Evolutionary conservation across 2,888 invertebrate genomes (phyloP).

Genomic region (Drosophila meridiana): DNA sequence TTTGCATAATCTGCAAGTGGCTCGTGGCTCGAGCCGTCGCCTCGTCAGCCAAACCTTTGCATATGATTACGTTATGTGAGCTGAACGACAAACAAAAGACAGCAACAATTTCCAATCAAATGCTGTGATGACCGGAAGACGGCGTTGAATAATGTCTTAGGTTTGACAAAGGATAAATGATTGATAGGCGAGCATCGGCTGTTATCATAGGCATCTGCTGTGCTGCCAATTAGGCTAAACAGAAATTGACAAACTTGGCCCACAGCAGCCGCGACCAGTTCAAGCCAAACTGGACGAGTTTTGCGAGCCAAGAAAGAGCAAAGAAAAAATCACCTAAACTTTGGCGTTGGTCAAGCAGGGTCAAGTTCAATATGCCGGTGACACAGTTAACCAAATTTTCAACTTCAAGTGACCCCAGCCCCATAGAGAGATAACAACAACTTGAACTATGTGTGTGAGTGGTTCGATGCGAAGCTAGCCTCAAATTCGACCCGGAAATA

Average conservation of each 20-base stretch:
- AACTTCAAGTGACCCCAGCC: constrained; percentile 72
- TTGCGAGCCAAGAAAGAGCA: not conserved
- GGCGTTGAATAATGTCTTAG: constrained; percentile 54
- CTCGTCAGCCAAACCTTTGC: constrained; percentile 47
- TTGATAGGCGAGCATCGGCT: constrained; percentile 8
- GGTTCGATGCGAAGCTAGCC: constrained; percentile 25
- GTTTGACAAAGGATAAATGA: constrained; percentile 14
- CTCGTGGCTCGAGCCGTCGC: constrained; percentile 33
- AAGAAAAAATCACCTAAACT: constrained; percentile 19
- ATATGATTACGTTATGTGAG: constrained; percentile 52
- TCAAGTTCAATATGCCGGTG: constrained; percentile 79
- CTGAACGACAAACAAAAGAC: constrained; percentile 47
- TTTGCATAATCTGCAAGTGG: constrained; percentile 67
- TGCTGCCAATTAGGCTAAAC: not conserved
- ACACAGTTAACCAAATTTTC: constrained; percentile 70
- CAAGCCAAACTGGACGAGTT: constrained; percentile 45
- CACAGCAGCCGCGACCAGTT: constrained; percentile 5
- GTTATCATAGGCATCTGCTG: not conserved
- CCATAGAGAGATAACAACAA: constrained; percentile 14
- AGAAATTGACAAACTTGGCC: not conserved
- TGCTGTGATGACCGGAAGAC: constrained; percentile 59
- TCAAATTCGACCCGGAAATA: constrained; percentile 66
- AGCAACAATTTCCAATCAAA: constrained; percentile 28
- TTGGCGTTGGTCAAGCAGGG: constrained; percentile 50
- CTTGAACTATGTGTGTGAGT: not conserved